Base-by-base conservation (phyloP, 2,113 vertebrate genomes). In the Capricornis sumatraensis region DNA sequence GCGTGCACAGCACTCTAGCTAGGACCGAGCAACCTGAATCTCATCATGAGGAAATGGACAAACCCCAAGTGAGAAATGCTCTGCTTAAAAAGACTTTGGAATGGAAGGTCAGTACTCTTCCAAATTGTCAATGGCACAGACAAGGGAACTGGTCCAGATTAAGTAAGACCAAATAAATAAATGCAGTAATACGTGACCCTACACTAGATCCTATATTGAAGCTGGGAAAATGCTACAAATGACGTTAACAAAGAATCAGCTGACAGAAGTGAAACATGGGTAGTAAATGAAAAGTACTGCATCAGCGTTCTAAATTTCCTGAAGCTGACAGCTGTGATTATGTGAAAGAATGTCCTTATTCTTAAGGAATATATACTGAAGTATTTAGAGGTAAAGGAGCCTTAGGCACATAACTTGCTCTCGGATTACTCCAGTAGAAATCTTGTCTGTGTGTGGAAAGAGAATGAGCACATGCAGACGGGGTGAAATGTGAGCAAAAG, bases 121-220 rank as follows among this genome's bases (percentile, higher is more conserved):
- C 33, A 64, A 67, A 84, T 33, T 23, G 0, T 52, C 57, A 40
- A 79, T 2, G 6, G n/a, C 81, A 86, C 3, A 92, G 40, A 90
- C 84, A 55, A 89, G 30, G 17, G n/a, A 95, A 74, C 33, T 53
- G 78, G n/a, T 84, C 19, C 47, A 97, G 28, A 82, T 82, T 67
- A 62, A 89, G 64, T 2, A 6, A 76, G 23, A 74, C 47, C 53
- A 93, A 27, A 76, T 19, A 76, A 76, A 62, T 12, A 45, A 52
- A n/a, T 14, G 13, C 6, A 90, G 36, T 2, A 52, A 57, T 2
- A 52, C 3, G 13, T 1, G 19, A 17, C 50, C 55, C 45, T 64
- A 86, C 12, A 53, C 15, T 6, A 15, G 64, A 58, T 19, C 67
- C 89, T 23, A 6, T 23, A 76, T 0, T 2, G 3, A 52, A 89